Percentiles rank a stretch among this genome's conserved stretches.
Evolutionary conservation across 1,140 invertebrate species (phyloP).

Genomic region (Aphelenchoides fujianensis): DNA sequence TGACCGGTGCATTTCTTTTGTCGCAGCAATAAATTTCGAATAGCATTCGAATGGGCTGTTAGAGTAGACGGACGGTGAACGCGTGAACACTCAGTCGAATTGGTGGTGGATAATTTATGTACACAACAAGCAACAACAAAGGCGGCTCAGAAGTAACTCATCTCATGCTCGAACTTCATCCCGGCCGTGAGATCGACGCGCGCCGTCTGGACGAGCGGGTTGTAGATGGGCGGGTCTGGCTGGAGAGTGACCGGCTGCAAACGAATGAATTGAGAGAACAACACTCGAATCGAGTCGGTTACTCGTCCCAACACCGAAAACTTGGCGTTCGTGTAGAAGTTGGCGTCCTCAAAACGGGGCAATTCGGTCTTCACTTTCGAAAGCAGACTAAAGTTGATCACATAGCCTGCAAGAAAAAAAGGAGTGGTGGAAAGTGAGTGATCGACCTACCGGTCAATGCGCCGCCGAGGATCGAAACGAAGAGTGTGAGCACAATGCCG

Average conservation of each 20-base stretch:
- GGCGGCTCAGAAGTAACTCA: neutral
- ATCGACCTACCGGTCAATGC: slow-evolving; percentile 73
- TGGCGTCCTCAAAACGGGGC: slow-evolving; percentile 56
- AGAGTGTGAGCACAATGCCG: slow-evolving; percentile 72
- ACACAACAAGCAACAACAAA: no score
- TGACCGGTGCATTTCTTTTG: no score
- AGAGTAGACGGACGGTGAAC: no score
- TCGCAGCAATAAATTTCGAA: no score
- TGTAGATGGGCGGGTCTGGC: neutral
- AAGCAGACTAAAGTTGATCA: slow-evolving; percentile 48
- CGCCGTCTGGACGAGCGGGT: slow-evolving; percentile 8
- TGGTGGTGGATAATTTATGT: no score
- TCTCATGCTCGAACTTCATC: neutral
- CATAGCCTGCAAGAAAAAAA: slow-evolving; percentile 48
- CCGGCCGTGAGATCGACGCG: neutral
- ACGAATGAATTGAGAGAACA: neutral
- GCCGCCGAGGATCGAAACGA: slow-evolving; percentile 73
- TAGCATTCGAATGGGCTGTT: no score
- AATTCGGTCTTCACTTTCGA: slow-evolving; percentile 51
- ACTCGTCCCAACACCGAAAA: slow-evolving; percentile 56
- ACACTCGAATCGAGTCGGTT: slow-evolving; percentile 11
- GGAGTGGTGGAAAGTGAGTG: neutral
- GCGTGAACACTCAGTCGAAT: no score
- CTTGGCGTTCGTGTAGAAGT: slow-evolving; percentile 57
- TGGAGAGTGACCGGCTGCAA: neutral